A percentile compares a stretch with the other conserved stretches of the same genome.
phyloP scores from a whole-genome alignment of 2,797 vertebrate genomes.

The Halcyon leucocephala region DNA sequence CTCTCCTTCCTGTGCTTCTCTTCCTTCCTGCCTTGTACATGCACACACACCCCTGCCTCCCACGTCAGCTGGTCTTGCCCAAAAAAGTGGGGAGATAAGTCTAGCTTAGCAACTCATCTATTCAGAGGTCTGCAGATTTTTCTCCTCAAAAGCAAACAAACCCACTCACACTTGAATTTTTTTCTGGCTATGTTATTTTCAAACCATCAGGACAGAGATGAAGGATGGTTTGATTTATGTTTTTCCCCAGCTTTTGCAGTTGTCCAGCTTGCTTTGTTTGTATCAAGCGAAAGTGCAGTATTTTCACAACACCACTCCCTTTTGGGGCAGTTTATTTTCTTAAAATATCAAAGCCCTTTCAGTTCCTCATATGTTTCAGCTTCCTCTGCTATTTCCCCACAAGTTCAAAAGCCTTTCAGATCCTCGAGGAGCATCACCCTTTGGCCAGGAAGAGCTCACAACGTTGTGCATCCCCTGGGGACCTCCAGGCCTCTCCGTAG shows the following conservation, averaged over 20 bases:
- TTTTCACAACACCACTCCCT: constrained; percentile 11
- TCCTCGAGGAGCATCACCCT: neutral
- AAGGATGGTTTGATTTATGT: constrained; percentile 7
- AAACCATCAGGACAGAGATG: neutral
- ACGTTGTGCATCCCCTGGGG: neutral
- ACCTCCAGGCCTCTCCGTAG: neutral
- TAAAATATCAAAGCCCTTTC: constrained; percentile 20
- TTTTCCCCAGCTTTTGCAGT: neutral
- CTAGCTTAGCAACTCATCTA: neutral
- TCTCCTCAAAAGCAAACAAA: constrained; percentile 42
- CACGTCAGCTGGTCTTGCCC: neutral
- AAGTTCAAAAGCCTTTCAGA: neutral
- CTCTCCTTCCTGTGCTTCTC: neutral
- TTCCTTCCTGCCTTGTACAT: neutral
- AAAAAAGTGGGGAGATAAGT: neutral
- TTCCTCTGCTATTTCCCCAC: neutral
- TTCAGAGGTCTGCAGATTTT: constrained; percentile 33
- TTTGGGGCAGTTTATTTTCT: constrained; percentile 22
- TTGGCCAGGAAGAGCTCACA: neutral
- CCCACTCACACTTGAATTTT: neutral
- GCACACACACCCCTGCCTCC: neutral
- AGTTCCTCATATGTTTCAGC: neutral
- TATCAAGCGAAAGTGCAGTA: neutral
- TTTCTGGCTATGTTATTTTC: constrained; percentile 15
- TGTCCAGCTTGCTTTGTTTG: neutral